Conservation (phyloP, 2,888 invertebrate genomes). For the Anorthoa munda region DNA sequence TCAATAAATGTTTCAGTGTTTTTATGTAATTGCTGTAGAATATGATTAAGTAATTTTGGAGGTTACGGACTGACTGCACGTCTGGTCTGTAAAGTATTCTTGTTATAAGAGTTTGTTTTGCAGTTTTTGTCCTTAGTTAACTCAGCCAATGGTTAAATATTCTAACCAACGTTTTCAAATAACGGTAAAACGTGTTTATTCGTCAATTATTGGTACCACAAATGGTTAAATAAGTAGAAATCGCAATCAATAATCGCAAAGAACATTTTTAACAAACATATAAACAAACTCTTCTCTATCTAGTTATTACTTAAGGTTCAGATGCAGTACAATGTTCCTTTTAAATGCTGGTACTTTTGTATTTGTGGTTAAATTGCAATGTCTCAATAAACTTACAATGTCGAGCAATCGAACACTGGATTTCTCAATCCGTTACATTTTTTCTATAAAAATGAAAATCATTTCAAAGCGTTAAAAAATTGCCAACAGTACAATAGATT, state of each 20-base stretch:
- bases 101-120: too few relatives aligned
- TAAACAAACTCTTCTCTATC: too few relatives aligned
- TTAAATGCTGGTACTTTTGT: background rate
- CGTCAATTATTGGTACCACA: too few relatives aligned
- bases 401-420: slow-evolving; percentile 10
- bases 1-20: slow-evolving; percentile 23
- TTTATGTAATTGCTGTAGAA: background rate
- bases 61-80: background rate
- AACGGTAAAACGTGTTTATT: too few relatives aligned
- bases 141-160: too few relatives aligned
- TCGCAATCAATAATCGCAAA: too few relatives aligned
- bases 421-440: slow-evolving; percentile 13
- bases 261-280: too few relatives aligned
- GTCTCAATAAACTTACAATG: slow-evolving; percentile 1
- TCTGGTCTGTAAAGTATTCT: background rate
- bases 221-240: too few relatives aligned
- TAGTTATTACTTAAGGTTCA: too few relatives aligned
- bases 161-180: too few relatives aligned
- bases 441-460: slow-evolving; percentile 3
- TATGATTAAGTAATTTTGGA: slow-evolving; percentile 5
- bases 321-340: too few relatives aligned
- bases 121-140: too few relatives aligned
- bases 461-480: background rate
- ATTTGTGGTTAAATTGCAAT: background rate
- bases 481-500: background rate